A percentile compares a stretch with the other conserved stretches of the same genome.
phyloP scores from a whole-genome alignment of 2,888 invertebrate species.

The Caenorhabditis macrosperma region DNA sequence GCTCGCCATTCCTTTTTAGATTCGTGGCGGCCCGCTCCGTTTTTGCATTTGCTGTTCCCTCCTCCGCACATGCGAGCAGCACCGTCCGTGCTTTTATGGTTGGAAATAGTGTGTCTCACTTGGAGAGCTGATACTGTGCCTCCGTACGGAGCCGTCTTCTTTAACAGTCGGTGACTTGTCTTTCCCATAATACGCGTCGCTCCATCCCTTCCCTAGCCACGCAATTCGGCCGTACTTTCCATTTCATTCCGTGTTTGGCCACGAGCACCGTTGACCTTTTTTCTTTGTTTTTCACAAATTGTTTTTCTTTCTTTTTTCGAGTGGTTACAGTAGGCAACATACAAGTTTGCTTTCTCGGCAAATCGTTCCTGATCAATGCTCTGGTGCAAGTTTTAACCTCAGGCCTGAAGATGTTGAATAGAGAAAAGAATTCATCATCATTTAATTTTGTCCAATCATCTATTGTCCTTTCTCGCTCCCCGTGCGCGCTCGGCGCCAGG shows the following conservation, averaged over 20 bases:
- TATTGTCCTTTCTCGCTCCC: constrained; percentile 2
- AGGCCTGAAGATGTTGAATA: no score
- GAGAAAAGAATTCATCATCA: neutral
- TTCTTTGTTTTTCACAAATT: neutral
- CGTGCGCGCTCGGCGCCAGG: neutral
- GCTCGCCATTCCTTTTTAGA: neutral
- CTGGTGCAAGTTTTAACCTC: no score
- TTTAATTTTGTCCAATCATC: neutral
- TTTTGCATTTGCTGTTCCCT: constrained; percentile 25
- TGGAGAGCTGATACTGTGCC: neutral
- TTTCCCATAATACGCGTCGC: no score
- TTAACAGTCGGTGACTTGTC: neutral
- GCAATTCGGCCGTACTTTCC: neutral
- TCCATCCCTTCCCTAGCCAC: neutral
- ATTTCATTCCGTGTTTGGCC: neutral
- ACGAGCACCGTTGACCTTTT: neutral
- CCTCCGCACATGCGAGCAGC: constrained; percentile 30
- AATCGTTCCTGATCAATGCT: no score
- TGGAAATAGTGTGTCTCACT: constrained; percentile 14
- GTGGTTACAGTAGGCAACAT: neutral
- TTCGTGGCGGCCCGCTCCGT: neutral
- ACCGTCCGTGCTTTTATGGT: constrained; percentile 5
- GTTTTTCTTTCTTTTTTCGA: neutral
- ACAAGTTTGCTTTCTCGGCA: no score
- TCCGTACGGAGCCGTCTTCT: constrained; percentile 25